Percentiles rank a stretch among this genome's conserved stretches.
Conservation (phyloP, 2,888 invertebrate species). For the Pristionchus entomophagus region DNA sequence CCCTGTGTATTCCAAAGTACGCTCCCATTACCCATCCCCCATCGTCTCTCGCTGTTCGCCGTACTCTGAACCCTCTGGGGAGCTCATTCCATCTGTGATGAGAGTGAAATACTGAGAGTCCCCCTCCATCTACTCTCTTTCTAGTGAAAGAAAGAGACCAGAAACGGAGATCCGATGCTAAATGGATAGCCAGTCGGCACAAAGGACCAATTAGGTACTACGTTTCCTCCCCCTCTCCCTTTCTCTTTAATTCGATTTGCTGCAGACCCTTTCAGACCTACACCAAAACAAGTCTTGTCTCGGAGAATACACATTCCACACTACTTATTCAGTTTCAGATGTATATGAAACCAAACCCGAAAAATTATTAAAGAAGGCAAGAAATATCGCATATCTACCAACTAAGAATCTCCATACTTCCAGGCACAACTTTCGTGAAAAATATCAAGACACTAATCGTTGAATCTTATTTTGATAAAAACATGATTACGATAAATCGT, state of each 20-base stretch:
- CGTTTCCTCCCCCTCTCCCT: neutral
- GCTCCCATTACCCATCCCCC: neutral
- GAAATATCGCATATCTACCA: too few relatives aligned
- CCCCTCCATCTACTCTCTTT: neutral
- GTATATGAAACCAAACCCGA: too few relatives aligned
- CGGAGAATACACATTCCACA: neutral
- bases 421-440: too few relatives aligned
- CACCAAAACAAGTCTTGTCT: neutral
- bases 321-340: too few relatives aligned
- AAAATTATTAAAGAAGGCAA: too few relatives aligned
- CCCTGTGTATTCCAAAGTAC: neutral
- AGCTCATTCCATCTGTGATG: neutral
- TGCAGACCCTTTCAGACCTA: slow-evolving; percentile 1
- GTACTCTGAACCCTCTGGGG: neutral
- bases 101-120: neutral
- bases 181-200: slow-evolving; percentile 2
- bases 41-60: neutral
- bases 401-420: too few relatives aligned
- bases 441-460: too few relatives aligned
- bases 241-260: neutral
- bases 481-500: too few relatives aligned
- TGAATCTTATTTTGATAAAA: too few relatives aligned
- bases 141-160: neutral
- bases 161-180: slow-evolving; percentile 28
- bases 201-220: slow-evolving; percentile 32